A percentile compares a stretch with the other conserved stretches of the same genome.
phyloP scores from a whole-genome alignment of 2,113 vertebrate genomes.

The Fukomys damarensis region DNA sequence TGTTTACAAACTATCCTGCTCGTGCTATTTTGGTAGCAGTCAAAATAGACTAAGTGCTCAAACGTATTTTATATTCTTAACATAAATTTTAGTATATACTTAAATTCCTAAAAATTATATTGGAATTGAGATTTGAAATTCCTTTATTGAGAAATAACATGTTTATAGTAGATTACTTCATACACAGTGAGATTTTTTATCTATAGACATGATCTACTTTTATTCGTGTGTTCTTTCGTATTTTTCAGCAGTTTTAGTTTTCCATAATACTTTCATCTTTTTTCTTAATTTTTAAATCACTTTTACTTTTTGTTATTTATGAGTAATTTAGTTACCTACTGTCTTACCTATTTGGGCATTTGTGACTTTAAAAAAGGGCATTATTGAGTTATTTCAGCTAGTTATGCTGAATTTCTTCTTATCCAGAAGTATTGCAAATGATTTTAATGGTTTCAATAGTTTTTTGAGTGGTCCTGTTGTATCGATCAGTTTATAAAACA shows the following conservation, averaged over 20 bases:
- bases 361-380: neutral
- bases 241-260: neutral
- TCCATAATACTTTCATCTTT: neutral
- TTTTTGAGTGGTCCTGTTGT: neutral
- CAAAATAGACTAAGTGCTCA: neutral
- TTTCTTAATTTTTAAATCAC: neutral
- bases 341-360: neutral
- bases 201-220: neutral
- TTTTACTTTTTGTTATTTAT: neutral
- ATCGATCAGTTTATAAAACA: neutral
- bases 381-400: neutral
- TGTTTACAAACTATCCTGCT: neutral
- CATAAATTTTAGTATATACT: neutral
- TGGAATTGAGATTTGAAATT: neutral
- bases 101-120: neutral
- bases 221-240: neutral
- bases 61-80: neutral
- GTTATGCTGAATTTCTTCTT: slow-evolving; percentile 2
- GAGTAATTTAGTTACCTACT: neutral
- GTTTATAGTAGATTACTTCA: neutral
- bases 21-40: neutral
- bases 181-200: neutral
- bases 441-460: neutral
- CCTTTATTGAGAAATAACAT: neutral
- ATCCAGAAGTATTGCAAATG: neutral